These are phyloP conservation scores for Helicoverpa zea DNA, from an alignment of 1,140 invertebrate genomes.

Conservation along the genomic window DNA sequence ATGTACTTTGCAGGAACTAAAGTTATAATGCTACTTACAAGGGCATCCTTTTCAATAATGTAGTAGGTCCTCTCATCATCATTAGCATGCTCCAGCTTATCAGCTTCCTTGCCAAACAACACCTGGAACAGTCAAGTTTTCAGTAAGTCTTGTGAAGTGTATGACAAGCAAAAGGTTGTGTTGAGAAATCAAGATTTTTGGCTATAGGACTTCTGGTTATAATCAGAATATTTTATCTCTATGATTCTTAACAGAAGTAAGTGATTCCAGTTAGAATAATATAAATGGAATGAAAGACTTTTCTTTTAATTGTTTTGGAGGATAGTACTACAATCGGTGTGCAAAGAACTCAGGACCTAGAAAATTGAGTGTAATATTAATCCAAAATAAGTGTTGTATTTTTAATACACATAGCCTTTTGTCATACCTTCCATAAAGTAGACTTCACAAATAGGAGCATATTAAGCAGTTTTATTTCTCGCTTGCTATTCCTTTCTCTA, in stretches of 20 bases:
- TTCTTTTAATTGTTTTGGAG: too few relatives aligned
- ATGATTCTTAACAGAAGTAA: neutral
- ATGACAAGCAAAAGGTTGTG: too few relatives aligned
- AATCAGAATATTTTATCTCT: neutral
- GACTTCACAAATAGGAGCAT: conserved; percentile 98
- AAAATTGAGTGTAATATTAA: too few relatives aligned
- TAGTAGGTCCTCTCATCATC: conserved; percentile 99
- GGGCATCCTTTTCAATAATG: conserved; percentile 99
- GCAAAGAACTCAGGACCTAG: too few relatives aligned
- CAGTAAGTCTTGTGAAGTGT: neutral
- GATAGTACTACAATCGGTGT: too few relatives aligned
- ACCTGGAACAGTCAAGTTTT: conserved; percentile 87
- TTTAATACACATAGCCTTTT: neutral
- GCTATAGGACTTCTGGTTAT: too few relatives aligned
- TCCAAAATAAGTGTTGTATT: too few relatives aligned
- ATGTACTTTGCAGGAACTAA: neutral
- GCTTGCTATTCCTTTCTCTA: conserved; percentile 96
- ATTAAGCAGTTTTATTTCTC: conserved; percentile 98
- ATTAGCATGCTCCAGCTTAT: conserved; percentile 99
- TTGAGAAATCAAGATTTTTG: too few relatives aligned
- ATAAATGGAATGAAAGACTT: too few relatives aligned
- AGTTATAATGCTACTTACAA: conserved; percentile 88
- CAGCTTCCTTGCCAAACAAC: conserved; percentile 98
- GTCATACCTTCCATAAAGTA: conserved; percentile 96
- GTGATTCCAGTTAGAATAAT: too few relatives aligned